Evolutionary conservation across 1,140 invertebrate genomes (phyloP).

Genomic region (Bradysia coprophila): DNA sequence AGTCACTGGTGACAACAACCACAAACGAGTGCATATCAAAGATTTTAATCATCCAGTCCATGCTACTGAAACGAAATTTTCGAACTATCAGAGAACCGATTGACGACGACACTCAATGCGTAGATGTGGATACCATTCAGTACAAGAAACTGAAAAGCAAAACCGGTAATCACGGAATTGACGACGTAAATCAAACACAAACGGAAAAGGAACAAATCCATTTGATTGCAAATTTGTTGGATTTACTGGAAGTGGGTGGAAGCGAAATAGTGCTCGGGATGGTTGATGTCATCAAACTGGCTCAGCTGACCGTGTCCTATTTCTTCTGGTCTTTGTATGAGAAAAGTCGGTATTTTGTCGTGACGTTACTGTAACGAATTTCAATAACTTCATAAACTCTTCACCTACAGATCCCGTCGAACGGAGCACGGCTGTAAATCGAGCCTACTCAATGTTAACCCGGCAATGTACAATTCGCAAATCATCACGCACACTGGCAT

Average conservation of each 20-base stretch:
- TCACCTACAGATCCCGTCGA: slow-evolving; percentile 27
- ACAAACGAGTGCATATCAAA: slow-evolving; percentile 19
- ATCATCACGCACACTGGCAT: slow-evolving; percentile 44
- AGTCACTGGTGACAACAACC: slow-evolving; percentile 9
- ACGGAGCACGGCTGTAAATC: slow-evolving; percentile 38
- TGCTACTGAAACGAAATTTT: too few species aligned
- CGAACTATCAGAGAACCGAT: slow-evolving; percentile 4
- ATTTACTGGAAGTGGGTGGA: slow-evolving; percentile 16
- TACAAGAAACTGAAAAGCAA: background rate
- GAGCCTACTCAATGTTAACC: slow-evolving; percentile 36
- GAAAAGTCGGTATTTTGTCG: slow-evolving; percentile 39
- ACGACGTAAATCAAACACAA: slow-evolving; percentile 7
- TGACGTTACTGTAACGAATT: too few species aligned
- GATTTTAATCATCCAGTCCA: slow-evolving; percentile 20
- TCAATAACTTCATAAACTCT: too few species aligned
- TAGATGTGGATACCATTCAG: background rate
- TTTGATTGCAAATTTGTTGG: slow-evolving; percentile 15
- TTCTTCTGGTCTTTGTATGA: slow-evolving; percentile 54
- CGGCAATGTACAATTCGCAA: slow-evolving; percentile 35
- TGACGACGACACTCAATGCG: background rate
- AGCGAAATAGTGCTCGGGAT: slow-evolving; percentile 11
- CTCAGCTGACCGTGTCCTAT: slow-evolving; percentile 48
- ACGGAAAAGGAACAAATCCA: slow-evolving; percentile 9
- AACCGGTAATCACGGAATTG: slow-evolving; percentile 7
- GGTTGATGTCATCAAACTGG: slow-evolving; percentile 31